Conservation (phyloP, 2,113 vertebrate genomes). For the Electrona antarctica region DNA sequence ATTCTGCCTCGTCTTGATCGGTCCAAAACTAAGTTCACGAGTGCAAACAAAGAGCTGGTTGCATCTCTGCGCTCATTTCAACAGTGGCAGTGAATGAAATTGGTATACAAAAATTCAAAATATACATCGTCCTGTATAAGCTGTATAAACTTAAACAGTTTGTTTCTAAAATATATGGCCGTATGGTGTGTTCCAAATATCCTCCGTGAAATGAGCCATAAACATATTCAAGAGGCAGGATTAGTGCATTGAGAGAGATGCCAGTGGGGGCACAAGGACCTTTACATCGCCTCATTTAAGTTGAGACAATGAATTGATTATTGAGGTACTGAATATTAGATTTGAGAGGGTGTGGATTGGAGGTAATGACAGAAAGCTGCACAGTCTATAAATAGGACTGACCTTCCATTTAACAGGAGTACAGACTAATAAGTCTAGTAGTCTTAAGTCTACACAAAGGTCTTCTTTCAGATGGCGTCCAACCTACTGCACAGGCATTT, state of each 20-base stretch:
- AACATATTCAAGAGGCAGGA: conserved; percentile 24
- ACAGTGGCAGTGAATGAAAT: conserved; percentile 8
- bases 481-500: background rate
- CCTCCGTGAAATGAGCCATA: conserved; percentile 1
- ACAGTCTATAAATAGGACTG: conserved; percentile 52
- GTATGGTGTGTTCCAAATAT: background rate
- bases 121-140: background rate
- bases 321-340: conserved; percentile 43
- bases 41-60: too few relatives aligned
- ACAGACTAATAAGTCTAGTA: background rate
- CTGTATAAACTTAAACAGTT: background rate
- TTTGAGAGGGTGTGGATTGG: conserved; percentile 33
- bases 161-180: background rate
- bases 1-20: background rate
- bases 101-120: conserved; percentile 17
- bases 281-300: conserved; percentile 34
- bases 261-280: conserved; percentile 22
- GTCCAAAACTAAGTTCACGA: too few relatives aligned
- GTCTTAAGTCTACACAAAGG: conserved; percentile 35
- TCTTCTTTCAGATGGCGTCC: conserved; percentile 46
- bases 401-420: conserved; percentile 44
- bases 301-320: conserved; percentile 21
- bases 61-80: too few relatives aligned
- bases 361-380: conserved; percentile 50
- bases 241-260: conserved; percentile 6